Conservation (phyloP, 1,140 invertebrate genomes). For the Papilio polyxenes region DNA sequence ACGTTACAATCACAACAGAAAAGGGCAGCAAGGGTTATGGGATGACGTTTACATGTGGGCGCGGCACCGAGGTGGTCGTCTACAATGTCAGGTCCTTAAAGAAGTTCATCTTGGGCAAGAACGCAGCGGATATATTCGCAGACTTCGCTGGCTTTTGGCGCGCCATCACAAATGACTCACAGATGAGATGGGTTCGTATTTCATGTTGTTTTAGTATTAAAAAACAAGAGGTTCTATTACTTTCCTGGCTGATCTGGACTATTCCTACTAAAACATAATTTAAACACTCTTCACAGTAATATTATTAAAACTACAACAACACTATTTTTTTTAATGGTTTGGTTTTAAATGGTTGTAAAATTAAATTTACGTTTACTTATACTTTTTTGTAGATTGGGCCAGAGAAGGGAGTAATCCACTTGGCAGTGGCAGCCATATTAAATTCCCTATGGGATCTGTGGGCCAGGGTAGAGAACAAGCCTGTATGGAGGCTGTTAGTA, state of each 20-base stretch:
- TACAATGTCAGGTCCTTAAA: conserved; percentile 87
- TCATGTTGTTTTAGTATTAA: neutral
- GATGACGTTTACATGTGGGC: conserved; percentile 89
- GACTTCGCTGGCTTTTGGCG: conserved; percentile 91
- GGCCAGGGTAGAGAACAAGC: conserved; percentile 91
- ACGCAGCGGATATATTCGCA: conserved; percentile 85
- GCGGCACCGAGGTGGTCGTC: conserved; percentile 93
- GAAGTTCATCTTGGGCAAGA: conserved; percentile 84
- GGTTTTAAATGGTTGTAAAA: neutral
- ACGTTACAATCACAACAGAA: conserved; percentile 88
- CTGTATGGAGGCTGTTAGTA: conserved; percentile 91
- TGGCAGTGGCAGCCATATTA: conserved; percentile 92
- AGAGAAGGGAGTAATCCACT: conserved; percentile 94
- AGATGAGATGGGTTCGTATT: conserved; percentile 91
- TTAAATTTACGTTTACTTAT: neutral
- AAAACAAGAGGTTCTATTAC: neutral
- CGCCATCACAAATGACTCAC: conserved; percentile 90
- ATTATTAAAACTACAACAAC: too few relatives aligned
- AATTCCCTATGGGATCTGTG: conserved; percentile 96
- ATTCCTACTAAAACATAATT: neutral
- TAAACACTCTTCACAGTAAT: neutral
- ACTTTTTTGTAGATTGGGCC: conserved; percentile 87
- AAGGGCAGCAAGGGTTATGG: conserved; percentile 87
- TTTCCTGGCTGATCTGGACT: neutral
- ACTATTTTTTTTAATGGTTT: too few relatives aligned